Conservation (phyloP, 2,888 invertebrate species). For the Thyatira batis region DNA sequence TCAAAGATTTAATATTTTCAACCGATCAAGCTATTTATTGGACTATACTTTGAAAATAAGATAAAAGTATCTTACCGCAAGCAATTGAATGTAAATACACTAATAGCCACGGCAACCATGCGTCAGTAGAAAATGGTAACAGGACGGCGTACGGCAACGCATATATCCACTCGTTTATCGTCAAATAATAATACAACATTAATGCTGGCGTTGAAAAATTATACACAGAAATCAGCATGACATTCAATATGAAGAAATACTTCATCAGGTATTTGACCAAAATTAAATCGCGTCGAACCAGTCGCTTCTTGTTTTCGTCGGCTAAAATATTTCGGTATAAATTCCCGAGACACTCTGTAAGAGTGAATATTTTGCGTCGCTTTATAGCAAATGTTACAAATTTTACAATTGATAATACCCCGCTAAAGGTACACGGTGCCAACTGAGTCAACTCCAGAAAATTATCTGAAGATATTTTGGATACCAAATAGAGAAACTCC, state of each 20-base stretch:
- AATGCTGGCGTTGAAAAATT: constrained; percentile 57
- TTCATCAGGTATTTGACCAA: constrained; percentile 50
- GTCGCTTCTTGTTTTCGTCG: constrained; percentile 33
- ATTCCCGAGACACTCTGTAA: constrained; percentile 38
- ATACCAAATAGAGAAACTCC: constrained; percentile 48
- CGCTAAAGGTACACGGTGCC: constrained; percentile 52
- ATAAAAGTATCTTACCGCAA: constrained; percentile 46
- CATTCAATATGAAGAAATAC: constrained; percentile 59
- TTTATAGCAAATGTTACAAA: constrained; percentile 33
- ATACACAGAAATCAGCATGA: constrained; percentile 57
- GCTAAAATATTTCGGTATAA: constrained; percentile 42
- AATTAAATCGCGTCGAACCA: constrained; percentile 43
- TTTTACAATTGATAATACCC: constrained; percentile 50
- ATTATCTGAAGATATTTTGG: constrained; percentile 53
- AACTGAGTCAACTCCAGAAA: constrained; percentile 57
- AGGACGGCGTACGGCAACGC: constrained; percentile 57
- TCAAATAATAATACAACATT: constrained; percentile 48
- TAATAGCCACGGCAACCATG: constrained; percentile 50
- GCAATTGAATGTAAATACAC: constrained; percentile 50
- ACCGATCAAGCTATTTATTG: too few relatives aligned
- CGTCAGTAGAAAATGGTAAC: constrained; percentile 56
- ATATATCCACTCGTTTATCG: constrained; percentile 38
- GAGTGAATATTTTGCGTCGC: constrained; percentile 36
- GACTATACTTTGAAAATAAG: too few relatives aligned
- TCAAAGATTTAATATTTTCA: too few relatives aligned